Conservation (phyloP, 2,888 invertebrate genomes). For the Sceliomorpha sp. region DNA sequence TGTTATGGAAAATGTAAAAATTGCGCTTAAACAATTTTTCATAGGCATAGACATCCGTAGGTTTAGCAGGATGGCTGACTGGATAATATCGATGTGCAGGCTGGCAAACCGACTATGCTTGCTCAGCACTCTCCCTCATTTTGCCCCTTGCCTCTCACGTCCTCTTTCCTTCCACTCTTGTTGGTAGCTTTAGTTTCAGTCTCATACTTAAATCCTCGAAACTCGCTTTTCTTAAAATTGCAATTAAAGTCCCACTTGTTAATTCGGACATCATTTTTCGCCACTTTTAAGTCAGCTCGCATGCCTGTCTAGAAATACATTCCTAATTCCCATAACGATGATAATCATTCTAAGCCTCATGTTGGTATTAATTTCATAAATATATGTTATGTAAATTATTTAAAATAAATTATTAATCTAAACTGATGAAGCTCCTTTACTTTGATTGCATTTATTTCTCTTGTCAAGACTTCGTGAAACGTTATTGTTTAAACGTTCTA, state of each 20-base stretch:
- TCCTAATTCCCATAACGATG: too few species aligned
- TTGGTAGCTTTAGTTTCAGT: constrained; percentile 63
- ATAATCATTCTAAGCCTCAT: too few species aligned
- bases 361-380: too few species aligned
- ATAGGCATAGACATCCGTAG: constrained; percentile 65
- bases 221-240: constrained; percentile 54
- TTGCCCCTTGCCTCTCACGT: constrained; percentile 62
- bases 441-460: too few species aligned
- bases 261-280: constrained; percentile 20
- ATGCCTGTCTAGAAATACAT: too few species aligned
- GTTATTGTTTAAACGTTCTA: constrained; percentile 32
- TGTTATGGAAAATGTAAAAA: constrained; percentile 11
- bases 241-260: constrained; percentile 47
- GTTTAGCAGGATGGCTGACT: constrained; percentile 74
- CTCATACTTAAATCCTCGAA: constrained; percentile 65
- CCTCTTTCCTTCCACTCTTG: constrained; percentile 55
- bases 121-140: constrained; percentile 79
- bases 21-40: constrained; percentile 41
- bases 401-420: too few species aligned
- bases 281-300: constrained; percentile 1
- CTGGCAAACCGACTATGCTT: constrained; percentile 76
- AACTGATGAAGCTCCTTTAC: too few species aligned
- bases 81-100: constrained; percentile 79
- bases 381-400: too few species aligned
- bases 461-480: too few species aligned